Evolutionary conservation across 2,888 invertebrate genomes (phyloP).

Genomic region (Mesopsocus fuscifrons): DNA sequence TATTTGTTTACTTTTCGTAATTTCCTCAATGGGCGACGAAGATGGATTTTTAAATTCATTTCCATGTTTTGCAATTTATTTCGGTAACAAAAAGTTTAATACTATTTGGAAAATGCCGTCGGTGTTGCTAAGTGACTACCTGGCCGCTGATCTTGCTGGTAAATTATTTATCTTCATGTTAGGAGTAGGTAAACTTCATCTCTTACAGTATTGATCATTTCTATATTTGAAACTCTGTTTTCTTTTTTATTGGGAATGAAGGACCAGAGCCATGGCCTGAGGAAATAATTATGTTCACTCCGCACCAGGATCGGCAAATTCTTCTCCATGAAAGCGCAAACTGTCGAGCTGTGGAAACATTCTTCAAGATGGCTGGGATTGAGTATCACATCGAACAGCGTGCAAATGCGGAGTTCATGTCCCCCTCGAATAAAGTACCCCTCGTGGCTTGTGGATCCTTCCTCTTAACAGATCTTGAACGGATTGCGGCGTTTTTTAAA

Average conservation of each 20-base stretch:
- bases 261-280: conserved; percentile 83
- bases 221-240: conserved; percentile 4
- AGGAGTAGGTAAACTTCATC: no score
- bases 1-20: no score
- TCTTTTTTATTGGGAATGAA: conserved; percentile 25
- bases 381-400: conserved; percentile 63
- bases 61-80: conserved; percentile 7
- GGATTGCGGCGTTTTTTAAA: conserved; percentile 74
- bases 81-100: conserved; percentile 6
- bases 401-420: conserved; percentile 92
- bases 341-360: conserved; percentile 82
- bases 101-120: conserved; percentile 7
- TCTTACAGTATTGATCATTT: conserved; percentile 3
- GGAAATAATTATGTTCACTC: conserved; percentile 69
- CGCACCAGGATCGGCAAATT: conserved; percentile 85
- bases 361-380: conserved; percentile 79
- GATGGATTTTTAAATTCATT: not conserved
- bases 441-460: conserved; percentile 82
- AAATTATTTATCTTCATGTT: not conserved
- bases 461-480: conserved; percentile 76
- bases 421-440: conserved; percentile 70
- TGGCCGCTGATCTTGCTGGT: conserved; percentile 1
- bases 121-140: not conserved
- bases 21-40: not conserved
- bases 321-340: conserved; percentile 85